These are phyloP conservation scores for Sebastes melanostomus DNA, from an alignment of 2,797 vertebrate species.

Conservation along the genomic window DNA sequence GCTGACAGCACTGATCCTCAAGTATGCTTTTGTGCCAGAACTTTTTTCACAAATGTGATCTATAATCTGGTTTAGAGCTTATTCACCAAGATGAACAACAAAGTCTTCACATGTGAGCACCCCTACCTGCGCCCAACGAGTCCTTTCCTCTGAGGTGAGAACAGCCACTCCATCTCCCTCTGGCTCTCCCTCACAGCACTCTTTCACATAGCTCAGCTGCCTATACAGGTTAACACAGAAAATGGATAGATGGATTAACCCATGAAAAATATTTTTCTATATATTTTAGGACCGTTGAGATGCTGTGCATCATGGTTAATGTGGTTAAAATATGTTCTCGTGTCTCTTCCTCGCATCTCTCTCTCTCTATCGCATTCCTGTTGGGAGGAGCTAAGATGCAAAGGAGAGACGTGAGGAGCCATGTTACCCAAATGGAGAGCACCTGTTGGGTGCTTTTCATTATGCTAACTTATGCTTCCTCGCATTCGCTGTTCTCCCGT, in stretches of 20 bases:
- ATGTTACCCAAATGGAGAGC: not conserved
- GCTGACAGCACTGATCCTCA: not conserved
- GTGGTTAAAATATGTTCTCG: not conserved
- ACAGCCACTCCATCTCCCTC: constrained; percentile 87
- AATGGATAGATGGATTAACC: not conserved
- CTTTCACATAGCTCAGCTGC: constrained; percentile 87
- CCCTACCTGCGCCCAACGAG: constrained; percentile 91
- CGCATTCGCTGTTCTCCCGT: not conserved
- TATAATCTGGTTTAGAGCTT: not conserved
- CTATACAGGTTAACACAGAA: constrained; percentile 64
- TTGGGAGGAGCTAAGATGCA: not conserved
- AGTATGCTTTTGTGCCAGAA: not conserved
- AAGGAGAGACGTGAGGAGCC: not conserved
- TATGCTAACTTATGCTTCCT: not conserved
- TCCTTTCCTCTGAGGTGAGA: constrained; percentile 91
- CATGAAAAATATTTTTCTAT: not conserved
- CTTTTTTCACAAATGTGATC: not conserved
- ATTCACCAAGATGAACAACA: not conserved
- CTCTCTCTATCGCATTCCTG: not conserved
- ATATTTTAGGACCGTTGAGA: not conserved
- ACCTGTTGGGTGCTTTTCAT: not conserved
- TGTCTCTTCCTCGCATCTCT: not conserved
- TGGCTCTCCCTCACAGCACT: constrained; percentile 83
- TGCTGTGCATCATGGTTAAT: not conserved
- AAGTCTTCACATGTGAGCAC: not conserved